These are phyloP conservation scores for Manis pentadactyla DNA, from an alignment of 2,797 vertebrate genomes.

Conservation along the genomic window DNA sequence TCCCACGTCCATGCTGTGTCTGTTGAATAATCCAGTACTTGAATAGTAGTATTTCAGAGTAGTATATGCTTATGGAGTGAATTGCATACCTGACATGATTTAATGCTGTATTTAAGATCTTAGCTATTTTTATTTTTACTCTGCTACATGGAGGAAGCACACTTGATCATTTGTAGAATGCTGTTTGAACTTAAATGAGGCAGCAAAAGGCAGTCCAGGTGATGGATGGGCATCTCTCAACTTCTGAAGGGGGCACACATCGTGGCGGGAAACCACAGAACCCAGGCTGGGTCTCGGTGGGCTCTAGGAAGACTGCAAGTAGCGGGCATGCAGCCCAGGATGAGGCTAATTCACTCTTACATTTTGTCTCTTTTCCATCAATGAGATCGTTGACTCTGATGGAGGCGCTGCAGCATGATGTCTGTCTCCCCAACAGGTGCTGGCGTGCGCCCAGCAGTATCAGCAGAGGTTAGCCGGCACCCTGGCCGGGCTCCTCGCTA, in stretches of 20 bases:
- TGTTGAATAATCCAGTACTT: background rate
- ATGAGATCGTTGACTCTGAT: background rate
- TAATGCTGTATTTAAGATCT: background rate
- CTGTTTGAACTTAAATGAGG: background rate
- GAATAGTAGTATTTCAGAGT: background rate
- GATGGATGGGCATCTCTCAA: background rate
- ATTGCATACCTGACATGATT: background rate
- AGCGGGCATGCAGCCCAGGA: background rate
- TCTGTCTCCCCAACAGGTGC: conserved; percentile 88
- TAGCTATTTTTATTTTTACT: background rate
- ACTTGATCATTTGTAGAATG: background rate
- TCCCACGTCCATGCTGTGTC: background rate
- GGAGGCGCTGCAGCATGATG: background rate
- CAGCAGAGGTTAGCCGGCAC: conserved; percentile 94
- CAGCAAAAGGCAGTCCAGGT: background rate
- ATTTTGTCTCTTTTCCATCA: background rate
- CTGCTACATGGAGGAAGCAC: background rate
- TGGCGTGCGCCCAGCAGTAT: conserved; percentile 97
- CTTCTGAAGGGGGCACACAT: background rate
- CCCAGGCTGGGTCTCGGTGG: background rate
- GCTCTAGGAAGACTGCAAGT: background rate
- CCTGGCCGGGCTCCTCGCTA: conserved; percentile 93
- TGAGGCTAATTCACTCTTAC: background rate
- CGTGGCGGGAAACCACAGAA: too few species aligned
- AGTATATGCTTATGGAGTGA: background rate